Evolutionary conservation across 1,140 invertebrate genomes (phyloP).

Genomic region (Hermatobates lingyangjiaoensis): DNA sequence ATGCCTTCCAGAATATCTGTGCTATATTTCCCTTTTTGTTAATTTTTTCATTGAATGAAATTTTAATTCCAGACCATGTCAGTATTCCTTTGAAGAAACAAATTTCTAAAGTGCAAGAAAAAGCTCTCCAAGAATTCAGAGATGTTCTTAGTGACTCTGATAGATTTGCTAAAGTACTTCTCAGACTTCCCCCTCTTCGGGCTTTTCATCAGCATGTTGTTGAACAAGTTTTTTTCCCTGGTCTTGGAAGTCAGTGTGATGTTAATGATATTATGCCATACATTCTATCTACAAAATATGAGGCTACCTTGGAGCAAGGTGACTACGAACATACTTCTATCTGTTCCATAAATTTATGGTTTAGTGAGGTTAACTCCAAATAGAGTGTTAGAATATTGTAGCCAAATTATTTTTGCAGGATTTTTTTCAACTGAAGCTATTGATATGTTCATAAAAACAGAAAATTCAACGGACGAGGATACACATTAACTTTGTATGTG

Average conservation of each 20-base stretch:
- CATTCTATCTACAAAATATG: conserved; percentile 57
- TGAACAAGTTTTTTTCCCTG: conserved; percentile 84
- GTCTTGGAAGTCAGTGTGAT: conserved; percentile 76
- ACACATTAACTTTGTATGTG: no score
- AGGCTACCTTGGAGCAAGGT: conserved; percentile 13
- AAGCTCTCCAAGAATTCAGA: conserved; percentile 47
- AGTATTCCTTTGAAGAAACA: conserved; percentile 21
- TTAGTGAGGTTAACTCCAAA: no score
- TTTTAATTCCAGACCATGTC: conserved; percentile 26
- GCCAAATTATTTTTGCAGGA: no score
- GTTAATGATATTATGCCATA: conserved; percentile 85
- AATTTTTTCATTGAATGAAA: no score
- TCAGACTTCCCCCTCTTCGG: conserved; percentile 57
- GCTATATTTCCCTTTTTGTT: no score
- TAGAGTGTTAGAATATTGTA: no score
- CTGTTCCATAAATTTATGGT: no score
- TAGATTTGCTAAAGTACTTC: conserved; percentile 43
- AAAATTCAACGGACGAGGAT: no score
- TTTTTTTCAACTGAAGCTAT: no score
- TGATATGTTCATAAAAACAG: no score
- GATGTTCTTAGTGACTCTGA: conserved; percentile 32
- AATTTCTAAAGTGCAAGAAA: conserved; percentile 50
- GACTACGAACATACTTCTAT: no score
- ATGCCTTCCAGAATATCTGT: no score
- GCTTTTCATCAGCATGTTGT: conserved; percentile 57